Base-by-base conservation (phyloP, 2,888 invertebrate genomes). In the Meiosimyza decipiens region DNA sequence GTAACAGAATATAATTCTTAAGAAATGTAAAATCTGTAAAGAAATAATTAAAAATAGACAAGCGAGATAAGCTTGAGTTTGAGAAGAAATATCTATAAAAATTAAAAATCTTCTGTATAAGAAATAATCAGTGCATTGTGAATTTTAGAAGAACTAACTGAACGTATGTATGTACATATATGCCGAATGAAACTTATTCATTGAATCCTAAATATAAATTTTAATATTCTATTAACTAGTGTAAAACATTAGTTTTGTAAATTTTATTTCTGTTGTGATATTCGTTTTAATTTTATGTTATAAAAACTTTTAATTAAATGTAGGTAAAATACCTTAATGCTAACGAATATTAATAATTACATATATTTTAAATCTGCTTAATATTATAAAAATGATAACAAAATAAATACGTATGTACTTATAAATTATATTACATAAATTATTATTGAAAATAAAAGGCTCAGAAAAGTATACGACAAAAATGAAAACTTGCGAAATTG, bases 181-280 rank as follows among this genome's bases (percentile, higher is more conserved):
- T 51, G 65, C 52, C 65, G 52, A 50, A 65, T 52, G 65, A 52
- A 65, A 65, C 51, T 63, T 47, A 52, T 65, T 22, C 52, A 65
- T 16, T 52, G 52, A 64, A 50, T 51, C 13, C n/a, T 65, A 52
- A 33, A 40, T 40, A 40, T 40, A 40, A 40, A 7, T 52, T 52
- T 52, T 52, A 65, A 51, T 33, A 64, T 33, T 40, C 15, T 28
- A 28, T 9, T 33, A 22, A 40, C 54, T n/a, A 54, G 18, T 57
- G 54, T 67, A 12, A 47, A 18, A 67, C 57, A 67, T 57, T 54
- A 33, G 15, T 18, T 65, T 52, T 54, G 12, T 67, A 40, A 9
- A 40, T 7, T 50, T 59, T 69, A 59, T 69, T 69, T 69, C 60
- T 57, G 59, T 69, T 69, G 68, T 69, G 68, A 69, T 69, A 69